Conservation (phyloP, 2,797 vertebrate species). For the Coregonus ussuriensis region DNA sequence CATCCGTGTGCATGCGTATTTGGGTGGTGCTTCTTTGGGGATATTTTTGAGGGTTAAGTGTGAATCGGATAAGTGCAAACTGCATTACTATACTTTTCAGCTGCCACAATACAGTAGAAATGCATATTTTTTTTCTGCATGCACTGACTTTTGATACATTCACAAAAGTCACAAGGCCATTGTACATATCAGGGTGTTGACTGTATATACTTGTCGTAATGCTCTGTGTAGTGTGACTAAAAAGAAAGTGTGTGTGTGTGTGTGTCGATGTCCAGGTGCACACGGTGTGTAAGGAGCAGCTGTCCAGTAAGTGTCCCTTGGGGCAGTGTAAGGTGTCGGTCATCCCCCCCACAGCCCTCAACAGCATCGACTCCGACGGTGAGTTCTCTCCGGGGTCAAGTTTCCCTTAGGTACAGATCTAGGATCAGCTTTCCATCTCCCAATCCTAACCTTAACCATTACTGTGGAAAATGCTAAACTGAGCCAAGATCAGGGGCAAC, state of each 20-base stretch:
- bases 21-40: background rate
- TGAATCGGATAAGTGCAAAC: too few relatives aligned
- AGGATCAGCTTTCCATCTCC: background rate
- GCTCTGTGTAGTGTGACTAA: background rate
- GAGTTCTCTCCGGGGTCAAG: constrained; percentile 48
- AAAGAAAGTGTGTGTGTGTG: background rate
- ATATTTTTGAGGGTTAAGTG: background rate
- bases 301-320: constrained; percentile 89
- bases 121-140: too few relatives aligned
- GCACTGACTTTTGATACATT: too few relatives aligned
- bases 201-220: too few relatives aligned
- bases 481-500: background rate
- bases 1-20: background rate
- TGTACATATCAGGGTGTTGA: background rate
- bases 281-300: constrained; percentile 86
- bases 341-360: constrained; percentile 94
- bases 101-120: background rate
- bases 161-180: background rate
- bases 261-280: constrained; percentile 81
- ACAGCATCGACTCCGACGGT: constrained; percentile 98
- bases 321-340: constrained; percentile 96
- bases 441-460: too few relatives aligned
- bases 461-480: too few relatives aligned
- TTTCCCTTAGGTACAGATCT: background rate
- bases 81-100: too few relatives aligned